phyloP scores from a whole-genome alignment of 2,113 vertebrate species.

The Okapia johnstoni region DNA sequence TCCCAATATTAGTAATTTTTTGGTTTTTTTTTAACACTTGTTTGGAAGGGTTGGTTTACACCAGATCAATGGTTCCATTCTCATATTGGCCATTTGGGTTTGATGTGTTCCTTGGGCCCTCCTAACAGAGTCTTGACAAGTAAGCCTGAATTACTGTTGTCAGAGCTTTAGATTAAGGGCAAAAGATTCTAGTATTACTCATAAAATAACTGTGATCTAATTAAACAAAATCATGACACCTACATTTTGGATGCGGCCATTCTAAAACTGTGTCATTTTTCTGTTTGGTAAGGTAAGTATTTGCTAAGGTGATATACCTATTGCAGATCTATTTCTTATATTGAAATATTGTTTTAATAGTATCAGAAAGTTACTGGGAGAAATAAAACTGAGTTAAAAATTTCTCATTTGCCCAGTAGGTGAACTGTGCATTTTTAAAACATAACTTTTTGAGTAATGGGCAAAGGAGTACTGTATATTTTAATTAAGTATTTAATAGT shows the following conservation, averaged over 20 bases:
- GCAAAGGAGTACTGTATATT: neutral
- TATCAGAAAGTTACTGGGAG: neutral
- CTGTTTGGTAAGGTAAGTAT: slow-evolving; percentile 36
- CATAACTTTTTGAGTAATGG: neutral
- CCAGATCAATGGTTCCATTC: neutral
- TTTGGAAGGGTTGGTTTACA: neutral
- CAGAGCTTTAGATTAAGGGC: neutral
- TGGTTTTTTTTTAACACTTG: neutral
- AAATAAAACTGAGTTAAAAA: neutral
- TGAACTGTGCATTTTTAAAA: neutral
- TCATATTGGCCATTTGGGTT: neutral
- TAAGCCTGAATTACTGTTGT: neutral
- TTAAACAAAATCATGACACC: neutral
- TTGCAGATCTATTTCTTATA: neutral
- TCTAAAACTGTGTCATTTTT: slow-evolving; percentile 1
- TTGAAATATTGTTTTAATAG: slow-evolving; percentile 19
- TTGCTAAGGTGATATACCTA: neutral
- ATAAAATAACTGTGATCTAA: neutral
- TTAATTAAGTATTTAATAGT: slow-evolving; percentile 1
- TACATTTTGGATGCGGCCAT: neutral
- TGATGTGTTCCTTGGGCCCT: neutral
- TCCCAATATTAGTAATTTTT: neutral
- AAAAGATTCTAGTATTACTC: neutral
- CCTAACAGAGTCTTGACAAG: neutral
- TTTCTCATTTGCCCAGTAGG: neutral